Conservation (phyloP, 2,888 invertebrate species). For the Andrena trimmerana region DNA sequence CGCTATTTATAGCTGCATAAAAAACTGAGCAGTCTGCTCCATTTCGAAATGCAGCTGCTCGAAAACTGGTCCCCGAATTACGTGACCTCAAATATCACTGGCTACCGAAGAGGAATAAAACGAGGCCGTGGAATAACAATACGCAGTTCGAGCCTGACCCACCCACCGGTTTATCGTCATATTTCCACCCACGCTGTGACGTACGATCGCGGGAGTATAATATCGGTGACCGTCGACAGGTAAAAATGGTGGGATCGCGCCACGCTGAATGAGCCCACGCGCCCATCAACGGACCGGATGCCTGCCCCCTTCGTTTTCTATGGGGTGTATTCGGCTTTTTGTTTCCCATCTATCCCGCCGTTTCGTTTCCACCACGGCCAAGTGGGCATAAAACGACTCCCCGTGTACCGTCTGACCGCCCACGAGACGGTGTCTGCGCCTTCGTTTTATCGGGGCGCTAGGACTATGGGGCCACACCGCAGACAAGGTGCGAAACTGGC, state of each 20-base stretch:
- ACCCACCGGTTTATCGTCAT: constrained; percentile 47
- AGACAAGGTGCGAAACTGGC: not conserved
- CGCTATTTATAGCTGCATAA: not conserved
- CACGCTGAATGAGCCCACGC: constrained; percentile 78
- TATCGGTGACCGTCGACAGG: constrained; percentile 52
- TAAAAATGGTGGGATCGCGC: constrained; percentile 64
- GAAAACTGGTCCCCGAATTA: constrained; percentile 1
- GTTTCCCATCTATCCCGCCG: constrained; percentile 5
- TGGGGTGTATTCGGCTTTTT: constrained; percentile 22
- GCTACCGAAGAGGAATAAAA: not conserved
- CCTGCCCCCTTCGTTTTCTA: constrained; percentile 53
- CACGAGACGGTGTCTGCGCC: constrained; percentile 39
- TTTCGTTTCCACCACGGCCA: constrained; percentile 48
- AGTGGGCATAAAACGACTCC: constrained; percentile 52
- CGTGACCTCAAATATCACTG: constrained; percentile 3
- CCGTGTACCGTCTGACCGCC: constrained; percentile 57
- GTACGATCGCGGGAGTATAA: constrained; percentile 41
- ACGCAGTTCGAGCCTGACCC: constrained; percentile 16
- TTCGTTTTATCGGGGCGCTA: constrained; percentile 24
- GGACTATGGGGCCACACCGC: not conserved
- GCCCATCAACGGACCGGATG: constrained; percentile 48
- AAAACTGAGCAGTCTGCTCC: constrained; percentile 12
- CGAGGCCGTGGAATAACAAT: constrained; percentile 33
- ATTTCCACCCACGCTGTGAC: constrained; percentile 57
- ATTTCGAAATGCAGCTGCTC: not conserved